Percentiles rank a stretch among this genome's conserved stretches.
Conservation (phyloP, 2,888 invertebrate species). For the Andricus quercusramuli region DNA sequence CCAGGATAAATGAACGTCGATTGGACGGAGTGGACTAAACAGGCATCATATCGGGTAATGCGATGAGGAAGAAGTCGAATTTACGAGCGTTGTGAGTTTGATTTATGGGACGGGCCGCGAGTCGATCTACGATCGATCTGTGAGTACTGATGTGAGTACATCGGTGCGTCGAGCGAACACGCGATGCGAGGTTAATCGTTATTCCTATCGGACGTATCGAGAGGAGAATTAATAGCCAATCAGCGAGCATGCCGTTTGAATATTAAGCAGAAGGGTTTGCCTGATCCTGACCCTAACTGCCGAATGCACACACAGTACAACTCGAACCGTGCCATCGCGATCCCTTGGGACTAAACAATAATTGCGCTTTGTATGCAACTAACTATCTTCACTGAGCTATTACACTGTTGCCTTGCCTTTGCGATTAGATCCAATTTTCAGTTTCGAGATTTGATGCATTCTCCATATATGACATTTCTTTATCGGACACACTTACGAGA, state of each 20-base stretch:
- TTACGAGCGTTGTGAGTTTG: slow-evolving; percentile 69
- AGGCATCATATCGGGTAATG: slow-evolving; percentile 36
- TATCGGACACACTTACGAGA: no score
- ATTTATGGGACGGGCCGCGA: slow-evolving; percentile 61
- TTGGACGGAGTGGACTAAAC: slow-evolving; percentile 50
- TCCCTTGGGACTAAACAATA: slow-evolving; percentile 42
- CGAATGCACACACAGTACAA: slow-evolving; percentile 46
- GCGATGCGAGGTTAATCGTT: slow-evolving; percentile 71
- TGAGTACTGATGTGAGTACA: slow-evolving; percentile 48
- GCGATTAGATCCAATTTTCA: not conserved
- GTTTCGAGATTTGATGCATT: not conserved
- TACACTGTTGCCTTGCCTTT: slow-evolving; percentile 8
- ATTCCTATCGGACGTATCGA: slow-evolving; percentile 71
- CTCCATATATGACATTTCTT: no score
- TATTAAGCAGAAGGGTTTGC: slow-evolving; percentile 66
- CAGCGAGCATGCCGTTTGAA: slow-evolving; percentile 70
- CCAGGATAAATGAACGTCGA: slow-evolving; percentile 53
- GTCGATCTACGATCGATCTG: slow-evolving; percentile 70
- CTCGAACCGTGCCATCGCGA: slow-evolving; percentile 1
- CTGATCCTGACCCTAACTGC: slow-evolving; percentile 40
- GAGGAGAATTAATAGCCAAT: slow-evolving; percentile 75
- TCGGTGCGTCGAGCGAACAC: slow-evolving; percentile 60
- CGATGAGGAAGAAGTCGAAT: slow-evolving; percentile 61
- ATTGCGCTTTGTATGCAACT: slow-evolving; percentile 26
- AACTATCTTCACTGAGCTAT: slow-evolving; percentile 23